phyloP scores from a whole-genome alignment of 1,140 invertebrate genomes.

The Lucilia cuprina region DNA sequence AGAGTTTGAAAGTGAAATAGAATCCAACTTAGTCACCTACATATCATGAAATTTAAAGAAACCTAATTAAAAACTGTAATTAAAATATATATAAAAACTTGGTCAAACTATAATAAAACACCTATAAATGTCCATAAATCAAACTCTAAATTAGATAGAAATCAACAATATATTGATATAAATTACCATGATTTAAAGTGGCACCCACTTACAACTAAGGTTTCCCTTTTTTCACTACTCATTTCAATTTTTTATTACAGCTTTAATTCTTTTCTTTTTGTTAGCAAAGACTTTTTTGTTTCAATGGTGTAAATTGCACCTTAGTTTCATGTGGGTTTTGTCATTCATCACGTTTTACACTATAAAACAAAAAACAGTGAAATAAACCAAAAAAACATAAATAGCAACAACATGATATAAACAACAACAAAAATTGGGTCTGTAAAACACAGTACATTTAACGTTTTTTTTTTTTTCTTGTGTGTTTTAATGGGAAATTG shows the following conservation, averaged over 20 bases:
- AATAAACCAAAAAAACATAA: not conserved
- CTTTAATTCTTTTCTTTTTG: not conserved
- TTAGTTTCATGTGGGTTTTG: constrained; percentile 7
- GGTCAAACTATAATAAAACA: too few relatives aligned
- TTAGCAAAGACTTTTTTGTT: not conserved
- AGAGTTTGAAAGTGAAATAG: too few relatives aligned
- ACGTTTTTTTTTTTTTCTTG: not conserved
- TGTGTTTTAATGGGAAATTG: not conserved
- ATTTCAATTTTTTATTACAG: not conserved
- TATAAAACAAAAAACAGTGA: not conserved
- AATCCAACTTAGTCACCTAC: too few relatives aligned
- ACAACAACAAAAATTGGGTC: not conserved
- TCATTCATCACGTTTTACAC: constrained; percentile 17
- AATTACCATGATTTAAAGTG: too few relatives aligned
- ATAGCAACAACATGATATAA: not conserved
- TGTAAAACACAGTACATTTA: not conserved
- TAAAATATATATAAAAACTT: too few relatives aligned
- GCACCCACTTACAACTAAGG: not conserved
- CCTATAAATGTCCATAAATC: too few relatives aligned
- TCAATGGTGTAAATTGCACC: constrained; percentile 1
- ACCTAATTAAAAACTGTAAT: too few relatives aligned
- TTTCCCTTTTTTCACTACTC: not conserved
- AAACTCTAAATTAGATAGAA: too few relatives aligned
- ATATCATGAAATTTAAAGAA: too few relatives aligned
- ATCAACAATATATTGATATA: too few relatives aligned